Conservation (phyloP, 1,140 invertebrate genomes). For the Zaprionus vittiger region DNA sequence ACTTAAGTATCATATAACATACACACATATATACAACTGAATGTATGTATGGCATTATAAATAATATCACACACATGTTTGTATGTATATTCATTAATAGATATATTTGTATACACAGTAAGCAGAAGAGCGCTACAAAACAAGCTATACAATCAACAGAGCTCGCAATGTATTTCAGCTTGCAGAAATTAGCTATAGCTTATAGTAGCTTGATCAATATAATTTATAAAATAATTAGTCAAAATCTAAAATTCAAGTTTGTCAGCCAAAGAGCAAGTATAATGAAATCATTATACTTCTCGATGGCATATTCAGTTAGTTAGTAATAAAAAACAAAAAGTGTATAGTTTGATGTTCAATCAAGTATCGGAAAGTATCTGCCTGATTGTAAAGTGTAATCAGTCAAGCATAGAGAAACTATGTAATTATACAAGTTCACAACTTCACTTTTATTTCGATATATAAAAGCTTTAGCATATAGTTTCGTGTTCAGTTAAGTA, state of each 20-base stretch:
- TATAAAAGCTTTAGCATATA: not conserved
- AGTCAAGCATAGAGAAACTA: not conserved
- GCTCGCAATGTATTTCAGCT: not conserved
- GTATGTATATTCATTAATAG: too few relatives aligned
- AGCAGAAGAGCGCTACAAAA: too few relatives aligned
- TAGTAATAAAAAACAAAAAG: not conserved
- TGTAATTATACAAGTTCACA: not conserved
- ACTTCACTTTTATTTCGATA: not conserved
- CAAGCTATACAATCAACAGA: too few relatives aligned
- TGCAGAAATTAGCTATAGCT: not conserved
- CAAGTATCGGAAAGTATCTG: not conserved
- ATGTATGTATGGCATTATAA: too few relatives aligned
- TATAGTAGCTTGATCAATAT: not conserved
- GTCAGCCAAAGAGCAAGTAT: too few relatives aligned
- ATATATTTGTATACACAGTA: too few relatives aligned
- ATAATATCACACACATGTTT: too few relatives aligned
- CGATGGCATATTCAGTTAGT: not conserved
- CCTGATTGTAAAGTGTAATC: not conserved
- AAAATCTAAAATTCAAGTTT: too few relatives aligned
- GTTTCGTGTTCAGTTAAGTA: not conserved
- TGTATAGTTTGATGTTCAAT: not conserved
- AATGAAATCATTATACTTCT: too few relatives aligned
- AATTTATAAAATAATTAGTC: too few relatives aligned
- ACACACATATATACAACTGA: too few relatives aligned
- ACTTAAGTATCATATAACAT: not conserved